phyloP scores from a whole-genome alignment of 2,797 vertebrate genomes.

The Paedocypris micromegethes region DNA sequence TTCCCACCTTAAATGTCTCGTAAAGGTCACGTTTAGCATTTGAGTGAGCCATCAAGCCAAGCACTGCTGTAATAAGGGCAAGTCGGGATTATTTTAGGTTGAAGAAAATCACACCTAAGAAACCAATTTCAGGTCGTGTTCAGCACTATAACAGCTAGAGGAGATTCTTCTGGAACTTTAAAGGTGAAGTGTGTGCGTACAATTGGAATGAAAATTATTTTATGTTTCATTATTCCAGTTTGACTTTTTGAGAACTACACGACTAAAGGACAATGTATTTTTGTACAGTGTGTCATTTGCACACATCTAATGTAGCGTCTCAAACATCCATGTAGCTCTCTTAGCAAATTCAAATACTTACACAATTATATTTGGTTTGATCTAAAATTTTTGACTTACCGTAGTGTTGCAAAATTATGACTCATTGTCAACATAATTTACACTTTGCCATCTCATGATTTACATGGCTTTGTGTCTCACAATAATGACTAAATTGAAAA shows the following conservation, averaged over 20 bases:
- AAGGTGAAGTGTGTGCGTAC: slow-evolving; percentile 4
- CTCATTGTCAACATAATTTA: too few species aligned
- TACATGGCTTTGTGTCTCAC: too few species aligned
- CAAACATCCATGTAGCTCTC: too few species aligned
- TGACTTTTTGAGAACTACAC: too few species aligned
- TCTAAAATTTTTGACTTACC: too few species aligned
- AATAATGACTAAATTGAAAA: too few species aligned
- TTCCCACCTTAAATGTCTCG: slow-evolving; percentile 32
- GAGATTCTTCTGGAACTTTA: slow-evolving; percentile 2
- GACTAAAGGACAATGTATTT: background rate
- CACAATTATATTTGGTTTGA: too few species aligned
- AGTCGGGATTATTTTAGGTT: slow-evolving; percentile 26
- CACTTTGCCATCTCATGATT: too few species aligned
- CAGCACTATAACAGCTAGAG: slow-evolving; percentile 8
- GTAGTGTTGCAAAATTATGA: too few species aligned
- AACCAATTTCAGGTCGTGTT: slow-evolving; percentile 23
- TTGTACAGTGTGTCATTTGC: background rate
- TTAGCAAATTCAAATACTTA: too few species aligned
- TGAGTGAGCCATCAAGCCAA: slow-evolving; percentile 24
- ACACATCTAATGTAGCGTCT: too few species aligned
- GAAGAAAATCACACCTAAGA: slow-evolving; percentile 33
- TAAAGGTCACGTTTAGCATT: slow-evolving; percentile 46
- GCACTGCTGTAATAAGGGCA: slow-evolving; percentile 29
- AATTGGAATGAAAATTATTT: background rate
- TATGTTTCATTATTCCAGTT: background rate